These are phyloP conservation scores for Alethe diademata DNA, from an alignment of 2,113 vertebrate genomes.

Conservation along the genomic window DNA sequence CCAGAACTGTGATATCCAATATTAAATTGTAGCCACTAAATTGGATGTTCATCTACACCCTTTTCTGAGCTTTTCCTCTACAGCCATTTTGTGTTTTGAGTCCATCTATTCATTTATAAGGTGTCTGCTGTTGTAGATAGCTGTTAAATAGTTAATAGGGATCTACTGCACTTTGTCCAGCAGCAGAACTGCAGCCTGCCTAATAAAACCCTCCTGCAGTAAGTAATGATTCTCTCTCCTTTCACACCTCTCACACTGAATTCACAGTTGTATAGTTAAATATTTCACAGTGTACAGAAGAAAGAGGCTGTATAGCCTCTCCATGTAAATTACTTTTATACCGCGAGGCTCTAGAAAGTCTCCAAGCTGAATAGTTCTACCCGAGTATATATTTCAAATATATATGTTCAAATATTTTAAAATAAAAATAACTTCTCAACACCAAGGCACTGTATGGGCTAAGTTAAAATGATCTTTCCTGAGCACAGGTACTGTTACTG, in stretches of 20 bases:
- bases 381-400: neutral
- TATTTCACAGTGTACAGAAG: conserved; percentile 22
- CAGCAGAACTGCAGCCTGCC: neutral
- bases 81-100: conserved; percentile 22
- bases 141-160: conserved; percentile 47
- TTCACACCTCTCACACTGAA: neutral
- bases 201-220: conserved; percentile 6
- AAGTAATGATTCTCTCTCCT: neutral
- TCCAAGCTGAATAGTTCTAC: neutral
- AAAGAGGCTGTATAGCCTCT: neutral
- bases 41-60: neutral
- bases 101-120: conserved; percentile 1
- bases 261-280: conserved; percentile 3
- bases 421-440: neutral
- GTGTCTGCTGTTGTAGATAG: conserved; percentile 3
- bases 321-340: conserved; percentile 8
- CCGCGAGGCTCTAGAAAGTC: neutral
- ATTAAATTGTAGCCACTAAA: neutral
- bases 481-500: neutral
- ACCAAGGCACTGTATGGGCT: no score
- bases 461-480: neutral
- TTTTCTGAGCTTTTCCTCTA: neutral
- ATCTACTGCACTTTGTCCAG: conserved; percentile 18
- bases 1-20: neutral
- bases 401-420: neutral